phyloP scores from a whole-genome alignment of 2,113 vertebrate genomes.

The Phrynocephalus versicolor region DNA sequence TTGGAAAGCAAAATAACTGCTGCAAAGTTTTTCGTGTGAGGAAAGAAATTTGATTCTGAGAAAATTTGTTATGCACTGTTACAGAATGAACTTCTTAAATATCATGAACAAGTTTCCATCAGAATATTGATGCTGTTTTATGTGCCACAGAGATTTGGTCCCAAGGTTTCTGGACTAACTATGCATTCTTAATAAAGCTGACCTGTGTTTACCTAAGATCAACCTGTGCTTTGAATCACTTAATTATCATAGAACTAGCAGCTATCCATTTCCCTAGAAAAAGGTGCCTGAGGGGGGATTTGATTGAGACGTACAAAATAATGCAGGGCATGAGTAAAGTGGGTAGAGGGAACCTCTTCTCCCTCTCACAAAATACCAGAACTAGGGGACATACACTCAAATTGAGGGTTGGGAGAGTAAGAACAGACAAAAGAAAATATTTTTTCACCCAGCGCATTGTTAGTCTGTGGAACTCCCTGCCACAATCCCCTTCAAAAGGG shows the following conservation, averaged over 20 bases:
- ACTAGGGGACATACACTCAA: no score
- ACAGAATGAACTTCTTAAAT: background rate
- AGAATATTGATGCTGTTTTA: slow-evolving; percentile 19
- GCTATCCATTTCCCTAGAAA: no score
- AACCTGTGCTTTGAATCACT: background rate
- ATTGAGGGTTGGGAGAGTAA: no score
- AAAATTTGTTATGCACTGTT: background rate
- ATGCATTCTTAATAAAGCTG: background rate
- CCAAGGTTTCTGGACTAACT: rapidly evolving
- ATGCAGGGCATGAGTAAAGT: no score
- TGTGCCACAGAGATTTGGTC: background rate
- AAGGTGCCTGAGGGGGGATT: no score
- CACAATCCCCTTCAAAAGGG: no score
- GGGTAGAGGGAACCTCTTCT: no score
- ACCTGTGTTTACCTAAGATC: background rate
- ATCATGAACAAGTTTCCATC: slow-evolving; percentile 3
- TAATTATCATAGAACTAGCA: background rate
- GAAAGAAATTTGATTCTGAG: background rate
- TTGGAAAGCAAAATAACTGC: background rate
- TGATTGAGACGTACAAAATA: no score
- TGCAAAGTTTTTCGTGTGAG: background rate
- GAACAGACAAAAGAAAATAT: no score
- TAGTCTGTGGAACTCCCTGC: no score
- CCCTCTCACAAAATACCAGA: no score
- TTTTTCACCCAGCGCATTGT: no score